Base-by-base conservation (phyloP, 2,888 invertebrate species). In the Sicus ferrugineus region DNA sequence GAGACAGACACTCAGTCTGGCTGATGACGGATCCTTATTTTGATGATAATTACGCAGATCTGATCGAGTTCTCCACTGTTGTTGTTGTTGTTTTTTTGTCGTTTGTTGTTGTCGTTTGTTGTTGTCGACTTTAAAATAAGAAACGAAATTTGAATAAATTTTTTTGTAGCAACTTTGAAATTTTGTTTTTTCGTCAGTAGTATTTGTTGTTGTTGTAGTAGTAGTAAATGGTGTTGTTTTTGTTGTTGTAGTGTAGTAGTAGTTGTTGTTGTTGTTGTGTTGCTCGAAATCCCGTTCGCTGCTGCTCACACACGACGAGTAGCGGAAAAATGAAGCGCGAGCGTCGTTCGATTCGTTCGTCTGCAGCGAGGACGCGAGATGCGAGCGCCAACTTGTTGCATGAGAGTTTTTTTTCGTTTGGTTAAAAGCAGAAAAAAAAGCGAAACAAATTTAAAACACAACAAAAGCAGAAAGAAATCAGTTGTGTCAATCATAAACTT, bases 11-110 rank as follows among this genome's bases (percentile, higher is more conserved):
- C 48, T 11, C n/a, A n/a, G n/a, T 42, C n/a, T 9, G 14, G 7
- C 34, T 42, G n/a, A 59, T 46, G 68, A 48, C 67, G 70, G 66
- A 69, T 69, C 64, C n/a, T 59, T 52, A 42, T 64, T 31, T 52
- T 50, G 19, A 50, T 30, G 2, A 42, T 42, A 42, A 42, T 58
- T 34, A 28, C 14, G n/a, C 62, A 21, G 38, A 70, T 68, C 42
- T 61, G 42, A 19, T 42, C 69, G 26, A 56, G 28, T 23, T 21
- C 34, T 38, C 61, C 61, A 3, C 30, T 28, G 28, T 21, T 48
- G 46, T 23, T 52, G 48, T 62, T 65, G 61, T 42, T 42, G 50
- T 19, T 46, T 9, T 63, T 54, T 28, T 58, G 58, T 30, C 58
- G 64, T 38, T 56, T 48, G 38, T 50, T 26, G 26, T 48, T 65